Evolutionary conservation across 2,113 vertebrate species (phyloP), one percentile per base, ranked within the genome.

Genomic region (Chaenogobius annularis): DNA sequence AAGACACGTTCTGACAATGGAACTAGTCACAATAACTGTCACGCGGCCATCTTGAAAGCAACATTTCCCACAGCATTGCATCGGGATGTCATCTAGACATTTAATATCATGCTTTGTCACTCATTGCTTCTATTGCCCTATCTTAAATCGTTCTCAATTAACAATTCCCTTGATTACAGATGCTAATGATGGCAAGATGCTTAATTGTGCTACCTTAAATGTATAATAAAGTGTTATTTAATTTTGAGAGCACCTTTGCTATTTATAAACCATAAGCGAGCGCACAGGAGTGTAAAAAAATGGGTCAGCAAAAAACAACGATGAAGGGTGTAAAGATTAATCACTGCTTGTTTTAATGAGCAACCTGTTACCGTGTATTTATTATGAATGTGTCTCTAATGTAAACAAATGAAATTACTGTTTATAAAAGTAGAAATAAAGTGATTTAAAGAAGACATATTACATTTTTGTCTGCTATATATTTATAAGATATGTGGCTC

Each of bases 1-100:
- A 10, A 84, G 78, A 87, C 85, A n/a, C 74, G 74, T 85, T 83
- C 70, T 89, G 89, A 90, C 89, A 90, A 88, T 81, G 67, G 74
- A 22, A 62, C 77, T 11, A 83, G 80, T 81, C 66, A 83, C 81
- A 43, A 43, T 43, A 83, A 67, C 85, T 87, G 87, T 85, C 88
- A 87, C 59, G 19, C 23, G n/a, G n/a, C n/a, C n/a, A n/a, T n/a
- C n/a, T n/a, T n/a, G 66, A 62, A 7, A 17, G 48, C 15, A 19
- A 0, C 31, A 37, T n/a, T 19, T 40, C 59, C 31, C 9, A 19
- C 31, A 5, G 1, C 3, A 19, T 40, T 11, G 59, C 31, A 19
- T 12, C 19, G 59, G 58, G 26, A 35, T 7, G 10, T 15, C 1
- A 62, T 62, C 31, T 19, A 10, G 7, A 0, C 23, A 35, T 23